Percentiles rank a stretch among this genome's conserved stretches.
Evolutionary conservation across 1,140 invertebrate genomes (phyloP).

Genomic region (Neodiprion lecontei): DNA sequence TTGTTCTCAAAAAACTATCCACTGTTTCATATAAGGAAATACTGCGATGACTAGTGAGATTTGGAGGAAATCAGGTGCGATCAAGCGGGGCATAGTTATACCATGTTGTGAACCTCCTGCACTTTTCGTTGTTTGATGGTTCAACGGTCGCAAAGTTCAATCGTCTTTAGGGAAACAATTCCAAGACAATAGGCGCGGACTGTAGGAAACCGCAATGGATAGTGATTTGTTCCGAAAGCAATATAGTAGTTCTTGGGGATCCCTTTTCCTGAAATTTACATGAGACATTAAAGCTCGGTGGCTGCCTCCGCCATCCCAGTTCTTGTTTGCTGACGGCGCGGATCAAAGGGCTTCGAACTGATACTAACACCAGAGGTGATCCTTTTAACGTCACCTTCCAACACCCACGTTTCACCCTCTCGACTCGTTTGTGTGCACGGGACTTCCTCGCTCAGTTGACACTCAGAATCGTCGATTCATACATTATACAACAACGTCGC

Average conservation of each 20-base stretch:
- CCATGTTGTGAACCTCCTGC: too few relatives aligned
- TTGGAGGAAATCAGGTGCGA: too few relatives aligned
- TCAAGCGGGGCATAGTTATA: too few relatives aligned
- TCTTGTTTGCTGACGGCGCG: constrained; percentile 59
- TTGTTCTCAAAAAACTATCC: too few relatives aligned
- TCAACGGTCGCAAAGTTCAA: background rate
- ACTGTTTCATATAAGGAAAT: too few relatives aligned
- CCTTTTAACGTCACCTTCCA: background rate
- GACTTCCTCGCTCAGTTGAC: background rate
- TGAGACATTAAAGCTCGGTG: constrained; percentile 63
- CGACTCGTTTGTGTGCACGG: background rate
- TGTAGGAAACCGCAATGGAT: constrained; percentile 34
- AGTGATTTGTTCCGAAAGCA: constrained; percentile 62
- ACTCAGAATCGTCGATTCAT: background rate
- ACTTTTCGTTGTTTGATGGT: background rate
- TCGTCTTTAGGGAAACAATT: background rate
- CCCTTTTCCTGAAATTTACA: constrained; percentile 60
- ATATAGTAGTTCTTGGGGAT: constrained; percentile 49
- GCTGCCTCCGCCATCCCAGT: constrained; percentile 49
- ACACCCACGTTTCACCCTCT: background rate
- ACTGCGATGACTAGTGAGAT: too few relatives aligned
- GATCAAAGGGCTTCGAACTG: constrained; percentile 56
- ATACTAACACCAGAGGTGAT: constrained; percentile 5
- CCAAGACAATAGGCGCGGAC: background rate
- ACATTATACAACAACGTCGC: background rate